A percentile compares a stretch with the other conserved stretches of the same genome.
Conservation (phyloP, 1,140 invertebrate genomes). For the Drosophila kanapiae region DNA sequence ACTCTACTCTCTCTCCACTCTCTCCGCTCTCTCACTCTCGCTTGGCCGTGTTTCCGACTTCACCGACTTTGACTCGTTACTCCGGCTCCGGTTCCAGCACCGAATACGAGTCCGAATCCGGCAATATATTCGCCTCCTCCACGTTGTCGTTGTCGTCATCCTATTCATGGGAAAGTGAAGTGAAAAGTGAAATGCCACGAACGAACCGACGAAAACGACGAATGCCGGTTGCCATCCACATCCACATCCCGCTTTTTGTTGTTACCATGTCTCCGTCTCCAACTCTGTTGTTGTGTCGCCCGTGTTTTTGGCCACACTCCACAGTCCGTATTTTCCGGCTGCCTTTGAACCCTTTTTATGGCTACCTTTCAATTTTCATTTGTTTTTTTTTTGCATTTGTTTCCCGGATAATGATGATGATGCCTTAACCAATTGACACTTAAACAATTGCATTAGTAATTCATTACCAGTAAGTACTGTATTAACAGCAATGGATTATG, state of each 20-base stretch:
- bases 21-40: constrained; percentile 67
- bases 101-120: constrained; percentile 25
- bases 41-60: constrained; percentile 75
- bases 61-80: constrained; percentile 80
- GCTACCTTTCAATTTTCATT: constrained; percentile 17
- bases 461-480: not conserved
- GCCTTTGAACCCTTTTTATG: constrained; percentile 35
- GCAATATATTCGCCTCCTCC: constrained; percentile 48
- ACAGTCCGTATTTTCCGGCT: constrained; percentile 33
- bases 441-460: not conserved
- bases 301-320: constrained; percentile 48
- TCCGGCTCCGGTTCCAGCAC: constrained; percentile 59
- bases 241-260: constrained; percentile 41
- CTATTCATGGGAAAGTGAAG: constrained; percentile 80
- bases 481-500: not conserved
- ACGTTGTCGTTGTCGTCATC: constrained; percentile 52
- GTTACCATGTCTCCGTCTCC: constrained; percentile 40
- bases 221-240: constrained; percentile 62
- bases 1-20: constrained; percentile 32
- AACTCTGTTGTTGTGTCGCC: constrained; percentile 10
- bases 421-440: constrained; percentile 8
- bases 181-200: constrained; percentile 83
- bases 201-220: constrained; percentile 30
- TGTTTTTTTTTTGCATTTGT: constrained; percentile 6
- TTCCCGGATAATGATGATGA: not conserved